Conservation (phyloP, 1,140 invertebrate species). For the Radopholus similis region DNA sequence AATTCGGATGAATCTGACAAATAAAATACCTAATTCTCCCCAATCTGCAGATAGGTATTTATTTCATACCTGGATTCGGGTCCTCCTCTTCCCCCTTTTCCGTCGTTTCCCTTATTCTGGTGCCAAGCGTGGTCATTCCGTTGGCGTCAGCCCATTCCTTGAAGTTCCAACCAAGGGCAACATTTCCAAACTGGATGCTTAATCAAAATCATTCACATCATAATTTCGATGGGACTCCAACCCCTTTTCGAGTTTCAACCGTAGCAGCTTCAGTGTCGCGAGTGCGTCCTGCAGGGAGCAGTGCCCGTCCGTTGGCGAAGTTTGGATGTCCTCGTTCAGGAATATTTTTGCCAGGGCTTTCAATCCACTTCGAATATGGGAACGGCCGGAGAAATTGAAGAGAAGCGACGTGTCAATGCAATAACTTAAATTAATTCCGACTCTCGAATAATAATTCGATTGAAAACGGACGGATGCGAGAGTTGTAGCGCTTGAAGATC, state of each 20-base stretch:
- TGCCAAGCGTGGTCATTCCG: slow-evolving; percentile 18
- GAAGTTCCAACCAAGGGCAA: slow-evolving; percentile 20
- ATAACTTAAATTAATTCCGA: slow-evolving; percentile 27
- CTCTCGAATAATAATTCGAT: background rate
- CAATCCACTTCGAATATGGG: slow-evolving; percentile 16
- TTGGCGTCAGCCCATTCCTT: slow-evolving; percentile 17
- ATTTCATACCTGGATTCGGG: too few relatives aligned
- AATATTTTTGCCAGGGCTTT: slow-evolving; percentile 24
- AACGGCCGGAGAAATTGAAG: slow-evolving; percentile 28
- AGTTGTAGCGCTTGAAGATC: slow-evolving; percentile 24
- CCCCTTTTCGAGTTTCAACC: slow-evolving; percentile 32
- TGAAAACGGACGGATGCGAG: slow-evolving; percentile 26
- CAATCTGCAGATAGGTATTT: too few relatives aligned
- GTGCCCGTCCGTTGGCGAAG: slow-evolving; percentile 9
- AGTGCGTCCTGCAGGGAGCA: slow-evolving; percentile 29
- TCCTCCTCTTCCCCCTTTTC: background rate
- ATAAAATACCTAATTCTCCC: too few relatives aligned
- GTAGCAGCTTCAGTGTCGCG: slow-evolving; percentile 26
- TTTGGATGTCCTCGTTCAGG: slow-evolving; percentile 26
- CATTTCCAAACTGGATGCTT: slow-evolving; percentile 25
- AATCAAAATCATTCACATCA: background rate
- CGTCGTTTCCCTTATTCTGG: background rate
- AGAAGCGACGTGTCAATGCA: slow-evolving; percentile 29
- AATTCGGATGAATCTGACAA: too few relatives aligned
- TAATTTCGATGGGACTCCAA: background rate